Percentiles rank a stretch among this genome's conserved stretches.
Evolutionary conservation across 2,888 invertebrate species (phyloP).

Genomic region (Ptychoptera contaminata): DNA sequence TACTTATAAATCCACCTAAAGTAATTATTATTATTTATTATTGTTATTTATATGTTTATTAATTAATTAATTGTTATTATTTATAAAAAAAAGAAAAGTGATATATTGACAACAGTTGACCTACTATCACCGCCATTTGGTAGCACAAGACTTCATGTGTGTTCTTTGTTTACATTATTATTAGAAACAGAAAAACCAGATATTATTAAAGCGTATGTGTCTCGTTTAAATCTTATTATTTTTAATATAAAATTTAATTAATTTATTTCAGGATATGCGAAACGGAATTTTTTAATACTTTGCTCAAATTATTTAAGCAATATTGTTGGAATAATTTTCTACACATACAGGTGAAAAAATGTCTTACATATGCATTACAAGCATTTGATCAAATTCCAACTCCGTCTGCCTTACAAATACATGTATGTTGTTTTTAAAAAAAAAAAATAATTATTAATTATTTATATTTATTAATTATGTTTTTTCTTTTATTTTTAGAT

Average conservation of each 20-base stretch:
- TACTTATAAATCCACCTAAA: slow-evolving; percentile 52
- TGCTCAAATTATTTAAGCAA: slow-evolving; percentile 76
- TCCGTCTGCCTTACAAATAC: slow-evolving; percentile 36
- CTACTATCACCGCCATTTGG: slow-evolving; percentile 60
- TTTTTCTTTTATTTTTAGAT: slow-evolving; percentile 35
- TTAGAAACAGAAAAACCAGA: slow-evolving; percentile 55
- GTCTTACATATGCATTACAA: slow-evolving; percentile 53
- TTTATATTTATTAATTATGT: slow-evolving; percentile 17
- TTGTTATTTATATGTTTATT: slow-evolving; percentile 4
- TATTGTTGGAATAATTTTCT: slow-evolving; percentile 92
- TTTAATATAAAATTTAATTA: slow-evolving; percentile 4
- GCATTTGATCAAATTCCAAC: slow-evolving; percentile 20
- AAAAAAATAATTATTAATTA: not conserved
- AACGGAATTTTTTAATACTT: slow-evolving; percentile 41
- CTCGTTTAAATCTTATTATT: not conserved
- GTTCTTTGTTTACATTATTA: slow-evolving; percentile 61
- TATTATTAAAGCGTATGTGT: slow-evolving; percentile 47
- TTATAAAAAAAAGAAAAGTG: slow-evolving; percentile 34
- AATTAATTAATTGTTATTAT: slow-evolving; percentile 4
- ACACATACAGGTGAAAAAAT: slow-evolving; percentile 75
- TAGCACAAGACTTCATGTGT: slow-evolving; percentile 62
- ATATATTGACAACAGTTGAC: slow-evolving; percentile 54
- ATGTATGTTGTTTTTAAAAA: slow-evolving; percentile 29
- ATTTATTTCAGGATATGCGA: slow-evolving; percentile 23
- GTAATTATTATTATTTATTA: slow-evolving; percentile 24